Evolutionary conservation across 2,797 vertebrate genomes (phyloP).

Genomic region (Hoplostethus mediterraneus): DNA sequence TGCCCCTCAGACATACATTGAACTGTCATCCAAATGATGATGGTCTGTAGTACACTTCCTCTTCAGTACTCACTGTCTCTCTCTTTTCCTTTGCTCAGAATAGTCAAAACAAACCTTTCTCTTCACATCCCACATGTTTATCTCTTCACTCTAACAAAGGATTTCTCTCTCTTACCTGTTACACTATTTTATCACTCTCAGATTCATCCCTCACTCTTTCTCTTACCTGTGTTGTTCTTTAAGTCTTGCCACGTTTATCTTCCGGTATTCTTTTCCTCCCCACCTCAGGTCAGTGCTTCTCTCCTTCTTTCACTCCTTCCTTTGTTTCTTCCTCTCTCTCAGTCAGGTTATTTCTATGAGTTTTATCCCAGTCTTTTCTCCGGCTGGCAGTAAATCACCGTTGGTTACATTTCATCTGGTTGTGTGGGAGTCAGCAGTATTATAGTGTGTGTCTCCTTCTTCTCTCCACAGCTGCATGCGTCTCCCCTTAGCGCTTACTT

Average conservation of each 20-base stretch:
- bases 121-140: not conserved
- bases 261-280: constrained; percentile 18
- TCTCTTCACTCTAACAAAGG: not conserved
- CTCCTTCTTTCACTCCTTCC: constrained; percentile 41
- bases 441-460: constrained; percentile 67
- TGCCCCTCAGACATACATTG: constrained; percentile 1
- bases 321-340: constrained; percentile 59
- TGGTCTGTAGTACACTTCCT: not conserved
- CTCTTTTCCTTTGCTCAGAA: not conserved
- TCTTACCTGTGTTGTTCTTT: constrained; percentile 66
- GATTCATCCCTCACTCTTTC: constrained; percentile 9
- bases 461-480: constrained; percentile 87
- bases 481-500: constrained; percentile 55
- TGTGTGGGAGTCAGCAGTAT: constrained; percentile 4
- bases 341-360: constrained; percentile 34
- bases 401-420: constrained; percentile 1
- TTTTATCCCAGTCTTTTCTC: constrained; percentile 47
- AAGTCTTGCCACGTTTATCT: not conserved
- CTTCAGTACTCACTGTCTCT: constrained; percentile 2
- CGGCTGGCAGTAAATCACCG: constrained; percentile 47
- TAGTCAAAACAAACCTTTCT: not conserved
- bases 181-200: not conserved
- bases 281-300: constrained; percentile 48
- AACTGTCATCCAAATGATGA: not conserved
- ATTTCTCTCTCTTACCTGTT: too few relatives aligned